Evolutionary conservation across 2,888 invertebrate species (phyloP), one percentile per base, ranked within the genome.

Genomic region (Anodontia alba): DNA sequence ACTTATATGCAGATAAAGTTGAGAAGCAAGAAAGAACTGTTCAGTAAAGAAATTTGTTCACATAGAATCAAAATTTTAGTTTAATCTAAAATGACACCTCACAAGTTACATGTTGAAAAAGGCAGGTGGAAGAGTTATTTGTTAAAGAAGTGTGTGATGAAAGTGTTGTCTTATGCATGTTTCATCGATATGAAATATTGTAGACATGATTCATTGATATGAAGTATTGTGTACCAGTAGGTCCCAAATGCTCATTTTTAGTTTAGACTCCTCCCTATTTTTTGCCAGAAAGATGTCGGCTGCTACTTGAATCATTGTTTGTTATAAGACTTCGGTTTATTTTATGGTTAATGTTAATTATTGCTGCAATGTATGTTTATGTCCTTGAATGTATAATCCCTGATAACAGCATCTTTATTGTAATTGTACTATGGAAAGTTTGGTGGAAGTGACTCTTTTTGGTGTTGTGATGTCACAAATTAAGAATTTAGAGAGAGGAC

Each of bases 91-190:
- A n/a, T n/a, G n/a, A n/a, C n/a, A n/a, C n/a, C n/a, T 49, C 49
- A 7, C 49, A 15, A 20, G 49, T 49, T n/a, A 49, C 20, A n/a
- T 20, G n/a, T 15, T 49, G 12, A 49, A 15, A n/a, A n/a, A n/a
- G n/a, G n/a, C n/a, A n/a, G n/a, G n/a, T n/a, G n/a, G n/a, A n/a
- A n/a, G n/a, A 20, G 49, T 49, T n/a, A 49, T n/a, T 3, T 20
- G n/a, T 15, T 49, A 3, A 49, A 15, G 20, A 15, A 3, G 49
- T 49, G 49, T 20, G 49, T 54, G 26, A 26, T 15, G 33, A 62
- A 33, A 62, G 29, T 62, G 62, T 62, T 62, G 62, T 62, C 17
- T 62, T 1, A 31, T 62, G 62, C 62, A 62, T 62, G 62, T 62
- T 17, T 33, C 31, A 33, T 33, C 8, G 62, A 31, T 62, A 62